A percentile compares a stretch with the other conserved stretches of the same genome.
phyloP scores from a whole-genome alignment of 2,888 invertebrate species.

The Amaurobius ferox region DNA sequence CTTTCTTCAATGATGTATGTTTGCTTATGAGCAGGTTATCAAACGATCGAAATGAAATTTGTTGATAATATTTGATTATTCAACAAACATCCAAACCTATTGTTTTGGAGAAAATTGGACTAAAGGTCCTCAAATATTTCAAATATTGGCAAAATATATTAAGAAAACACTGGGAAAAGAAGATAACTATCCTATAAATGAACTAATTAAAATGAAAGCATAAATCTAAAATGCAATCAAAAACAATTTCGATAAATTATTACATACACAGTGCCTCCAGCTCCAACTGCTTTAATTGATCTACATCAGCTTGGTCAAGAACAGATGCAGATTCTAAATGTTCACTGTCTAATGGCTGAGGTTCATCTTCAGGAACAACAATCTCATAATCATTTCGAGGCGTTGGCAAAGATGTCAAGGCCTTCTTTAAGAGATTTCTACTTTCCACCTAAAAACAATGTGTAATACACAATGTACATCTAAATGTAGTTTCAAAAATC shows the following conservation, averaged over 20 bases:
- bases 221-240: neutral
- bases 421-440: conserved; percentile 86
- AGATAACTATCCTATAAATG: too few species aligned
- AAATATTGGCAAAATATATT: too few species aligned
- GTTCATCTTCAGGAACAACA: conserved; percentile 88
- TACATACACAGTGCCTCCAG: conserved; percentile 81
- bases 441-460: conserved; percentile 76
- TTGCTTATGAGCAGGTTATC: too few species aligned
- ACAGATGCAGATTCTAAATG: conserved; percentile 77
- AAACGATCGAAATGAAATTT: too few species aligned
- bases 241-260: neutral
- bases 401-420: conserved; percentile 88
- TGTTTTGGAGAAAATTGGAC: too few species aligned
- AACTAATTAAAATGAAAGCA: neutral
- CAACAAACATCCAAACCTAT: too few species aligned
- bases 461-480: neutral
- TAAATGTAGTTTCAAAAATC: neutral
- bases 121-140: too few species aligned
- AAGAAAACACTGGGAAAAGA: too few species aligned
- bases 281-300: conserved; percentile 84
- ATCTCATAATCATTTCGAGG: conserved; percentile 99
- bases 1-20: too few species aligned
- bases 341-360: conserved; percentile 79
- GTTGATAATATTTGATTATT: too few species aligned
- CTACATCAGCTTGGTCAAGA: conserved; percentile 92